Conservation (phyloP, 2,888 invertebrate species). For the Andrena minutula region DNA sequence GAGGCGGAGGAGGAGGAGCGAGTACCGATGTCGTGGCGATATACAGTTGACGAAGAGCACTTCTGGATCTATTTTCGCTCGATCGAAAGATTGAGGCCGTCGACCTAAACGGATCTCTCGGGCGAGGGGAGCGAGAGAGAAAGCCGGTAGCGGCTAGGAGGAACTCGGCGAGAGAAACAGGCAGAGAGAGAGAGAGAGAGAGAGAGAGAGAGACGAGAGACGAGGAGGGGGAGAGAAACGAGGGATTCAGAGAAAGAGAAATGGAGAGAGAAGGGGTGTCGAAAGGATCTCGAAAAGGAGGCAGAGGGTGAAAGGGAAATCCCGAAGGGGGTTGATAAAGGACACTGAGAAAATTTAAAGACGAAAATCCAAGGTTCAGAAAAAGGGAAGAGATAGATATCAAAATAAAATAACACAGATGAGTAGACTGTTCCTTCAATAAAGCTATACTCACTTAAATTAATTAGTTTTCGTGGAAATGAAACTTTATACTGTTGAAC, state of each 20-base stretch:
- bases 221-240: background rate
- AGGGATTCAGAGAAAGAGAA: slow-evolving; percentile 23
- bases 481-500: too few species aligned
- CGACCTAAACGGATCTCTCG: slow-evolving; percentile 73
- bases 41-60: slow-evolving; percentile 72
- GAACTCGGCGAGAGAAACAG: slow-evolving; percentile 33
- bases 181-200: slow-evolving; percentile 29
- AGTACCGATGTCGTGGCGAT: slow-evolving; percentile 63
- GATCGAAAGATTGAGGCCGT: slow-evolving; percentile 75
- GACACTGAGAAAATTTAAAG: background rate
- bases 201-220: background rate
- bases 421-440: too few species aligned
- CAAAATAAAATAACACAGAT: too few species aligned
- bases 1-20: slow-evolving; percentile 26
- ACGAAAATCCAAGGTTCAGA: background rate
- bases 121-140: slow-evolving; percentile 48
- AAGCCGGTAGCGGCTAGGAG: slow-evolving; percentile 18
- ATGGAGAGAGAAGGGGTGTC: slow-evolving; percentile 25
- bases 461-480: too few species aligned
- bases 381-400: background rate
- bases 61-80: slow-evolving; percentile 75
- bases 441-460: too few species aligned
- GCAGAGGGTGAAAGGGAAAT: slow-evolving; percentile 37
- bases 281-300: slow-evolving; percentile 36
- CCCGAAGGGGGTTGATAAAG: background rate